A percentile compares a stretch with the other conserved stretches of the same genome.
Conservation (phyloP, 2,797 vertebrate genomes). For the Sebastes kiyomatsui region DNA sequence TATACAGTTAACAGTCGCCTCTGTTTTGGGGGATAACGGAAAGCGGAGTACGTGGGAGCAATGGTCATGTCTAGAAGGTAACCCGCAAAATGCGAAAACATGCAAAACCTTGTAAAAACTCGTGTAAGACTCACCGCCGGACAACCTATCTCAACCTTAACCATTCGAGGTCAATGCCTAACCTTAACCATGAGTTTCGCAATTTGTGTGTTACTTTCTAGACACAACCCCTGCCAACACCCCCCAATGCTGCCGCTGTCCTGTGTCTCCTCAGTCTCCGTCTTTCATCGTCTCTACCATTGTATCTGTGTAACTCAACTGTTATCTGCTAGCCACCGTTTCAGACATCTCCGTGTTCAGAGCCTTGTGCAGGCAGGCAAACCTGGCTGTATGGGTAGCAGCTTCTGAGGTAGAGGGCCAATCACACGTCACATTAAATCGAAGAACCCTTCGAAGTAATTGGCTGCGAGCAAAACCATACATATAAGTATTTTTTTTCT, state of each 20-base stretch:
- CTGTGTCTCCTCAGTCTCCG: too few species aligned
- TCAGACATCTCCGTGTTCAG: background rate
- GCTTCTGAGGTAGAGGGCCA: background rate
- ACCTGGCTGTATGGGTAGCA: too few species aligned
- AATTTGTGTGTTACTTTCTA: too few species aligned
- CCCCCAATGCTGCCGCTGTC: too few species aligned
- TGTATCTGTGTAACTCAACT: background rate
- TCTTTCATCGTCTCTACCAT: too few species aligned
- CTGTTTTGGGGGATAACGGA: too few species aligned
- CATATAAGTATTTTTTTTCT: too few species aligned
- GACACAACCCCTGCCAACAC: too few species aligned
- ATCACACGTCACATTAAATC: background rate
- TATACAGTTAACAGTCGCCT: too few species aligned
- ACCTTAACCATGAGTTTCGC: too few species aligned
- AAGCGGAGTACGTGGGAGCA: too few species aligned
- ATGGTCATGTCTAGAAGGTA: background rate
- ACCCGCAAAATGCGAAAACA: background rate
- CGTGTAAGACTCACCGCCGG: background rate
- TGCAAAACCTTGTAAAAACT: background rate
- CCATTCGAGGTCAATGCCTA: background rate
- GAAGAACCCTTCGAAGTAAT: background rate
- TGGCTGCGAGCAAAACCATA: background rate
- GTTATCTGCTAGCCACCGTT: background rate
- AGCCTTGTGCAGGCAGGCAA: background rate
- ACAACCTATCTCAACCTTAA: background rate